A percentile compares a stretch with the other conserved stretches of the same genome.
Conservation (phyloP, 2,797 vertebrate species). For the Perdix hodgsoniae region DNA sequence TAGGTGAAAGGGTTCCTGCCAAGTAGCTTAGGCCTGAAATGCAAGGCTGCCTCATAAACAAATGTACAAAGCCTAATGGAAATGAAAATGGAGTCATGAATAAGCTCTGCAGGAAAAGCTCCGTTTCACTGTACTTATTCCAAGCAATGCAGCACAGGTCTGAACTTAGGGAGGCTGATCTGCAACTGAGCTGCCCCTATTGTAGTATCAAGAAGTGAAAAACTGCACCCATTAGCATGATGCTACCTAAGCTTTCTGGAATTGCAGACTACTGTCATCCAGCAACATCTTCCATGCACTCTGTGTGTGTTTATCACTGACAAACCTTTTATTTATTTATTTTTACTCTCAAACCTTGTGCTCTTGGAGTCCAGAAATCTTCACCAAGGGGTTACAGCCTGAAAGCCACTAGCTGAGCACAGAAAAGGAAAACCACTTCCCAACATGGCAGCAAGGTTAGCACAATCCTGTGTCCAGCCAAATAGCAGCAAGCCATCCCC, state of each 20-base stretch:
- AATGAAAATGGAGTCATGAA: slow-evolving; percentile 36
- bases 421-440: not conserved
- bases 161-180: not conserved
- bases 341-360: not conserved
- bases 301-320: not conserved
- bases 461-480: not conserved
- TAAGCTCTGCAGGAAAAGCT: slow-evolving; percentile 19
- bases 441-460: not conserved
- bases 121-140: not conserved
- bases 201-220: not conserved
- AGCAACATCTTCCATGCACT: not conserved
- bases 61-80: slow-evolving; percentile 29
- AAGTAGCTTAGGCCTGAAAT: slow-evolving; percentile 62
- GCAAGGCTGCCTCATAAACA: slow-evolving; percentile 59
- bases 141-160: not conserved
- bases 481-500: not conserved
- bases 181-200: not conserved
- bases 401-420: not conserved
- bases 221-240: not conserved
- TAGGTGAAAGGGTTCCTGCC: slow-evolving; percentile 62
- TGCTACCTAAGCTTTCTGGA: not conserved
- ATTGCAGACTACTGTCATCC: not conserved
- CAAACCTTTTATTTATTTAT: not conserved
- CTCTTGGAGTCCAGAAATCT: not conserved
- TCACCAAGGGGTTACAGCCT: not conserved